These are phyloP conservation scores for Chromobotia macracanthus DNA, from an alignment of 2,797 vertebrate species.

Conservation along the genomic window DNA sequence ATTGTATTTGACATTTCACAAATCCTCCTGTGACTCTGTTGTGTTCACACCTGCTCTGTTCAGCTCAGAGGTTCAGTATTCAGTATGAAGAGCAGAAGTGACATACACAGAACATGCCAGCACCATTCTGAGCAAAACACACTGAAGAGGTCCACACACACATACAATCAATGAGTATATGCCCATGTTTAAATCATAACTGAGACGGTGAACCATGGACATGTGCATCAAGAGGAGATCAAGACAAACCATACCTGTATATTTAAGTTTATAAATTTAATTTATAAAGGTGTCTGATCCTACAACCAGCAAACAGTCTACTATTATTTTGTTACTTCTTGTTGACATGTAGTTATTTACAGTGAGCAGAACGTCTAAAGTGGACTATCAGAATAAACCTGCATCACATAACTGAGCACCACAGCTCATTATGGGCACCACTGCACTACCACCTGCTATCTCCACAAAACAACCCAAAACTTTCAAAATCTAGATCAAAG, in stretches of 20 bases:
- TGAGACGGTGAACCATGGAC: slow-evolving; percentile 33
- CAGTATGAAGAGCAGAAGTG: slow-evolving; percentile 4
- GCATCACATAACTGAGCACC: too few relatives aligned
- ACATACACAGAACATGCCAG: slow-evolving; percentile 26
- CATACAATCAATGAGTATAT: slow-evolving; percentile 14
- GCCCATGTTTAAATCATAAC: slow-evolving; percentile 23
- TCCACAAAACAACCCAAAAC: not conserved
- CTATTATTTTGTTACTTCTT: too few relatives aligned
- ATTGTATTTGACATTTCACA: slow-evolving; percentile 36
- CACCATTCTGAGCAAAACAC: too few relatives aligned
- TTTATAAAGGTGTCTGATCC: too few relatives aligned
- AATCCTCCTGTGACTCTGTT: slow-evolving; percentile 12
- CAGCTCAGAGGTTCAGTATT: slow-evolving; percentile 27
- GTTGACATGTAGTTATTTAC: too few relatives aligned
- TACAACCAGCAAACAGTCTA: too few relatives aligned
- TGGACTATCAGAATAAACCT: too few relatives aligned
- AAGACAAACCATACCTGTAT: slow-evolving; percentile 52
- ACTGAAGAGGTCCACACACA: slow-evolving; percentile 10
- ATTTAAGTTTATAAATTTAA: not conserved
- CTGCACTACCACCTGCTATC: too few relatives aligned
- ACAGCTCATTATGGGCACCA: too few relatives aligned
- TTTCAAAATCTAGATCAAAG: not conserved
- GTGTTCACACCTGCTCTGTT: not conserved
- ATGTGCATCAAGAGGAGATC: slow-evolving; percentile 66
- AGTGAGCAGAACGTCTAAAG: too few relatives aligned